Percentiles rank a stretch among this genome's conserved stretches.
Evolutionary conservation across 2,797 vertebrate genomes (phyloP).

Genomic region (Selene dorsalis): DNA sequence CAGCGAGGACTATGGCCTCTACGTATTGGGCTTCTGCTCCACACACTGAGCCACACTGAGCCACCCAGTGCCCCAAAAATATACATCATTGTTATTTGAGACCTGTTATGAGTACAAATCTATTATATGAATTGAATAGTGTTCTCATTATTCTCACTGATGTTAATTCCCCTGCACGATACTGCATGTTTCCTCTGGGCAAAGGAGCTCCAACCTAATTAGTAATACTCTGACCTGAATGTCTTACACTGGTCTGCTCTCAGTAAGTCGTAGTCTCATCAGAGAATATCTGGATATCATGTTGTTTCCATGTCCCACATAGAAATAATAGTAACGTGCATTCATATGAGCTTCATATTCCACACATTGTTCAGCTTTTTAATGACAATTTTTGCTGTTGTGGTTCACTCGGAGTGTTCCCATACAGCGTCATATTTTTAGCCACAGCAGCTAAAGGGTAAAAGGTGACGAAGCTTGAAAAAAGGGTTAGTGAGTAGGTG

Average conservation of each 20-base stretch:
- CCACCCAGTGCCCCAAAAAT: no score
- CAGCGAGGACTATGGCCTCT: no score
- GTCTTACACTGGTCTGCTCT: neutral
- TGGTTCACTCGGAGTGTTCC: neutral
- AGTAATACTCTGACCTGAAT: conserved; percentile 13
- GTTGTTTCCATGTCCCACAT: conserved; percentile 3
- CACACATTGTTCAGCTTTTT: neutral
- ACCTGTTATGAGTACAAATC: conserved; percentile 1
- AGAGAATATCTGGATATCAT: conserved; percentile 8
- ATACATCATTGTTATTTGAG: no score
- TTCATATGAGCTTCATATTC: neutral
- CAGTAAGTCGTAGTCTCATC: neutral
- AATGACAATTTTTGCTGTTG: neutral
- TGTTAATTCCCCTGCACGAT: neutral
- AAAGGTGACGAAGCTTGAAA: neutral
- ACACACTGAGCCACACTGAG: no score
- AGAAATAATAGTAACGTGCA: no score
- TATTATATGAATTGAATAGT: neutral
- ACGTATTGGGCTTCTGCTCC: no score
- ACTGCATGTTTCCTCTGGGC: conserved; percentile 13
- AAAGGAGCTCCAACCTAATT: conserved; percentile 11
- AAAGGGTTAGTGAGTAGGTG: neutral
- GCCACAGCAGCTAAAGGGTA: neutral
- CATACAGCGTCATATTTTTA: neutral
- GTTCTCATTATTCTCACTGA: neutral